Conservation (phyloP, 1,140 invertebrate species). For the Orius laevigatus region DNA sequence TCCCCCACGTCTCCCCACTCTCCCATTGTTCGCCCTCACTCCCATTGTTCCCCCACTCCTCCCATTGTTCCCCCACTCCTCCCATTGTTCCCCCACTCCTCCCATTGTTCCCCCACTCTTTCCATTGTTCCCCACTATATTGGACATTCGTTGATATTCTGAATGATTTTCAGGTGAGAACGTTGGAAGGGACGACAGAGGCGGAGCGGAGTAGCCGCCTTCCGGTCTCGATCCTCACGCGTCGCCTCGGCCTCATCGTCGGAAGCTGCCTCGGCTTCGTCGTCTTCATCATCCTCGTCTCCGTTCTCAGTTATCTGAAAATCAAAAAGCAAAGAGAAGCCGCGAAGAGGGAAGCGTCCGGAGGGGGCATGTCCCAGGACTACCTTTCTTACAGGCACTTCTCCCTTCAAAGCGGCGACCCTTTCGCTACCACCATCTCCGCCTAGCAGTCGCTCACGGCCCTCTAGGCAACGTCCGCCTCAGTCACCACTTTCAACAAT, state of each 20-base stretch:
- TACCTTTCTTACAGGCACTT: slow-evolving; percentile 47
- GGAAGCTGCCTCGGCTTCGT: slow-evolving; percentile 71
- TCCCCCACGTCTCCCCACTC: neutral
- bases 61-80: no score
- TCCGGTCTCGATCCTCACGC: slow-evolving; percentile 45
- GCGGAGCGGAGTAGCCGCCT: slow-evolving; percentile 38
- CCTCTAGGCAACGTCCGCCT: no score
- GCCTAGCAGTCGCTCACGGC: neutral
- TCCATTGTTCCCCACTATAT: neutral
- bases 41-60: neutral
- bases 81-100: no score
- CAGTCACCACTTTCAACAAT: no score
- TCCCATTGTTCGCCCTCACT: neutral
- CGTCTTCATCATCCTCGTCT: slow-evolving; percentile 64
- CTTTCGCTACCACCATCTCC: slow-evolving; percentile 8
- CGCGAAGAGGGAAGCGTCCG: slow-evolving; percentile 47
- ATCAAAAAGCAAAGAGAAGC: slow-evolving; percentile 63
- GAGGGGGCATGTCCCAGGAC: slow-evolving; percentile 37
- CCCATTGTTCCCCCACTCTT: no score
- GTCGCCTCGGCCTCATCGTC: slow-evolving; percentile 64
- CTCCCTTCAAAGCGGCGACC: slow-evolving; percentile 28
- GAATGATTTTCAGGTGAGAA: slow-evolving; percentile 34
- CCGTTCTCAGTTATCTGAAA: slow-evolving; percentile 68
- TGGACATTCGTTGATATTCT: slow-evolving; percentile 1
- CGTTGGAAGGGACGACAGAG: slow-evolving; percentile 50